phyloP scores from a whole-genome alignment of 2,888 invertebrate species.

The Temnothorax unifasciatus region DNA sequence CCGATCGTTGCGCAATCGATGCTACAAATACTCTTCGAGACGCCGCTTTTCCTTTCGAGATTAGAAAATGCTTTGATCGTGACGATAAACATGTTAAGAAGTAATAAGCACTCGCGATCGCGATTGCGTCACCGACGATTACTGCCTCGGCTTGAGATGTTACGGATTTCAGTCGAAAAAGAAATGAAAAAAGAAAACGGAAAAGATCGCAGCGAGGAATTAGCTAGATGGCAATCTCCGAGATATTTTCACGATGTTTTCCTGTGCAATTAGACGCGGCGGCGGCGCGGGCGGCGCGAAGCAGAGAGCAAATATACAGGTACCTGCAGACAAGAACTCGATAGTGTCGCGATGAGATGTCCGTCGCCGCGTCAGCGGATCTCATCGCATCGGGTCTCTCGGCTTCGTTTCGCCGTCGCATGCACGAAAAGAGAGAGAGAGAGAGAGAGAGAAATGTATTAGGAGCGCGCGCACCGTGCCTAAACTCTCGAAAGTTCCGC shows the following conservation, averaged over 20 bases:
- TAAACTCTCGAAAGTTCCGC: slow-evolving; percentile 60
- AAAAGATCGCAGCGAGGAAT: background rate
- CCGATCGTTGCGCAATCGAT: slow-evolving; percentile 19
- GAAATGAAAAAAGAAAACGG: background rate
- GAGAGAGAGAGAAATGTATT: background rate
- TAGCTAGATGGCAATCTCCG: background rate
- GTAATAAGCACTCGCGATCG: background rate
- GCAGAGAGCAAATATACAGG: background rate
- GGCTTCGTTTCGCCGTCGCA: background rate
- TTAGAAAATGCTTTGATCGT: slow-evolving; percentile 21
- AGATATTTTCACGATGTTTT: slow-evolving; percentile 29
- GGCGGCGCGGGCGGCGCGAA: background rate
- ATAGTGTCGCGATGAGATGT: slow-evolving; percentile 21
- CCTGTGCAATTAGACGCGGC: slow-evolving; percentile 17
- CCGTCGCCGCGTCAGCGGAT: slow-evolving; percentile 32
- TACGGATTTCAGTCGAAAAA: background rate
- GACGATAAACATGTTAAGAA: background rate
- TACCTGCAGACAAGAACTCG: slow-evolving; percentile 24
- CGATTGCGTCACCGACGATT: slow-evolving; percentile 25
- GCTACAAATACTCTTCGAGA: background rate
- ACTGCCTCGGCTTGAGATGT: background rate
- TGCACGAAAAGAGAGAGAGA: too few relatives aligned
- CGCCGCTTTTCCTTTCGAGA: background rate
- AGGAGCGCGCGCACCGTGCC: slow-evolving; percentile 3
- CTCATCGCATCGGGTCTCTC: background rate